Percentiles rank a stretch among this genome's conserved stretches.
Conservation (phyloP, 1,140 invertebrate species). For the Ganaspis sp. region DNA sequence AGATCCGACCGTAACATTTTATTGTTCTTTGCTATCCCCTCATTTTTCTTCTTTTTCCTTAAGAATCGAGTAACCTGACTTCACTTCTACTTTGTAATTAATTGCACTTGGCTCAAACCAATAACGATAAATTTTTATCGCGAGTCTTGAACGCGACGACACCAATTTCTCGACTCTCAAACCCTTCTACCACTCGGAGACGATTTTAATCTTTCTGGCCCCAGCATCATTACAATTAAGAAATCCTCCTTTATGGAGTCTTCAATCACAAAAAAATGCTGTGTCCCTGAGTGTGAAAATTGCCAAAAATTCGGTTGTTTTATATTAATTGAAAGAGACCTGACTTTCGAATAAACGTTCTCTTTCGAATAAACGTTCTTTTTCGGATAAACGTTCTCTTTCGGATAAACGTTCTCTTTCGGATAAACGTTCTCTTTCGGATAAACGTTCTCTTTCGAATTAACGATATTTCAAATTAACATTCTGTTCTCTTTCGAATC, state of each 20-base stretch:
- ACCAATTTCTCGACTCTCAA: background rate
- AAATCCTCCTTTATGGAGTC: background rate
- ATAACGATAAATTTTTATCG: slow-evolving; percentile 28
- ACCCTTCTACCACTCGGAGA: background rate
- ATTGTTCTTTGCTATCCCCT: background rate
- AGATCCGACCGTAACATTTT: background rate
- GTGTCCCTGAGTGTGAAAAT: background rate
- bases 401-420: too few relatives aligned
- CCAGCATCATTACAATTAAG: background rate
- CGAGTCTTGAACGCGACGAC: slow-evolving; percentile 1
- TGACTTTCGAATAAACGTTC: background rate
- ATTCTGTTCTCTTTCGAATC: too few relatives aligned
- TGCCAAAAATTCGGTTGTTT: background rate
- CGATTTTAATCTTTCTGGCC: slow-evolving; percentile 22
- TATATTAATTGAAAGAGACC: background rate
- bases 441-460: too few relatives aligned
- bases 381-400: too few relatives aligned
- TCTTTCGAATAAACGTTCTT: background rate
- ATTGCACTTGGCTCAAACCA: slow-evolving; percentile 22
- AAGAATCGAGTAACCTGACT: background rate
- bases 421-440: too few relatives aligned
- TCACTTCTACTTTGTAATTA: slow-evolving; percentile 13
- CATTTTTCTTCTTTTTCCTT: background rate
- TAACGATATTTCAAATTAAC: too few relatives aligned
- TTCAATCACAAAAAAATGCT: background rate